Percentiles rank a stretch among this genome's conserved stretches.
phyloP scores from a whole-genome alignment of 2,113 vertebrate genomes.

The Gorilla gorilla region DNA sequence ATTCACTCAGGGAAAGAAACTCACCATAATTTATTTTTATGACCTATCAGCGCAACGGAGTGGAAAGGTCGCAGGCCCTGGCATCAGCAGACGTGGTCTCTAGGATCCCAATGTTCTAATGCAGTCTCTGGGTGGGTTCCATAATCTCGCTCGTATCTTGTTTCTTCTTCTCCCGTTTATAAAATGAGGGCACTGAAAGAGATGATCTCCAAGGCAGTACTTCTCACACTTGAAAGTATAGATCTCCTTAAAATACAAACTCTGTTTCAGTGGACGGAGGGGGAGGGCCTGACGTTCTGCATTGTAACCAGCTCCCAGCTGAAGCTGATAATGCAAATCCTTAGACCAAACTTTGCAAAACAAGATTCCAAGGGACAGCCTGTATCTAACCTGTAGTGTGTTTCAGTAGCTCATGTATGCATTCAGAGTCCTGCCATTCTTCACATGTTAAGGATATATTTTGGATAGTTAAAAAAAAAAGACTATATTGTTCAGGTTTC shows the following conservation, averaged over 20 bases:
- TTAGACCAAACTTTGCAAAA: not conserved
- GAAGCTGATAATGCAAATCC: not conserved
- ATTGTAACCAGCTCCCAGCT: not conserved
- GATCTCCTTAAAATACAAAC: not conserved
- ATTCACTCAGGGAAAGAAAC: not conserved
- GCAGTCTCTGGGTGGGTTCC: not conserved
- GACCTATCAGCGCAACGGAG: not conserved
- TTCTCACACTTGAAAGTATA: not conserved
- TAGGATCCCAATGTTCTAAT: not conserved
- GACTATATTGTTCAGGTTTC: not conserved
- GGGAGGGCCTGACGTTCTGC: not conserved
- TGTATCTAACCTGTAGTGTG: not conserved
- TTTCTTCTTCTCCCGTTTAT: not conserved
- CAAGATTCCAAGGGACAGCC: not conserved
- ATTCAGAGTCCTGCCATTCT: not conserved
- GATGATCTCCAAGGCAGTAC: not conserved
- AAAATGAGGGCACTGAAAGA: not conserved
- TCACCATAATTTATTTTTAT: not conserved
- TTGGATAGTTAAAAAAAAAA: not conserved
- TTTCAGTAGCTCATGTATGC: not conserved
- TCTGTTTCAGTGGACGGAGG: not conserved
- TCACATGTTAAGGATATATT: not conserved
- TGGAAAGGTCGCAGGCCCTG: not conserved
- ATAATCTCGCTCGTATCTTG: rapidly evolving
- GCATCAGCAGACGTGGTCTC: not conserved